These are phyloP conservation scores for Diplogasteroides magnus DNA, from an alignment of 1,140 invertebrate species.

Conservation along the genomic window DNA sequence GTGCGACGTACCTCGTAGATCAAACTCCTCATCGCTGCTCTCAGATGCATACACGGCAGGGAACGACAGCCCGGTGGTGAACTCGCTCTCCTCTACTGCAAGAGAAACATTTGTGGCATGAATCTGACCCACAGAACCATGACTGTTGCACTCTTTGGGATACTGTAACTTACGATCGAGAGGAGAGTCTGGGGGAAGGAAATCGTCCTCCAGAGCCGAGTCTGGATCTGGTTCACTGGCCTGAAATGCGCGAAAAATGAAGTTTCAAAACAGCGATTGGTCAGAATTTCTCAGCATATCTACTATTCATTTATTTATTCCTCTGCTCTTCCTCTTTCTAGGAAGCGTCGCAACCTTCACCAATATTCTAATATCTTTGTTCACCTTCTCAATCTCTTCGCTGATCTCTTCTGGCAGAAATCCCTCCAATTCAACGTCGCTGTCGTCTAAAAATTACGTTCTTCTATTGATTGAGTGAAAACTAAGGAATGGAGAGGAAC, in stretches of 20 bases:
- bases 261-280: no score
- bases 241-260: background rate
- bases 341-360: background rate
- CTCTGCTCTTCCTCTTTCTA: background rate
- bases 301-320: no score
- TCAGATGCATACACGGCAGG: constrained; percentile 29
- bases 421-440: constrained; percentile 30
- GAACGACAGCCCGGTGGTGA: constrained; percentile 27
- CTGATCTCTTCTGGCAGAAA: constrained; percentile 28
- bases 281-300: no score
- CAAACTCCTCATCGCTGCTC: constrained; percentile 35
- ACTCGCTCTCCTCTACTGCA: constrained; percentile 34
- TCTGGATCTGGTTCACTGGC: constrained; percentile 16
- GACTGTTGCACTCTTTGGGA: background rate
- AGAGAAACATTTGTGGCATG: background rate
- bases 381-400: constrained; percentile 20
- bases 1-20: no score
- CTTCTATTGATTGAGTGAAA: constrained; percentile 1
- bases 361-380: constrained; percentile 1
- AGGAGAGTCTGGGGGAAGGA: constrained; percentile 10
- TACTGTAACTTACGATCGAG: constrained; percentile 9
- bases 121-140: background rate
- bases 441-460: constrained; percentile 27
- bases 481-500: background rate
- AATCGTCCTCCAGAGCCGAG: background rate